Evolutionary conservation across 92 coral and sea anemone genomes (phyloP), one percentile per base, ranked within the genome.

Genomic region (Phymanthus crucifer): DNA sequence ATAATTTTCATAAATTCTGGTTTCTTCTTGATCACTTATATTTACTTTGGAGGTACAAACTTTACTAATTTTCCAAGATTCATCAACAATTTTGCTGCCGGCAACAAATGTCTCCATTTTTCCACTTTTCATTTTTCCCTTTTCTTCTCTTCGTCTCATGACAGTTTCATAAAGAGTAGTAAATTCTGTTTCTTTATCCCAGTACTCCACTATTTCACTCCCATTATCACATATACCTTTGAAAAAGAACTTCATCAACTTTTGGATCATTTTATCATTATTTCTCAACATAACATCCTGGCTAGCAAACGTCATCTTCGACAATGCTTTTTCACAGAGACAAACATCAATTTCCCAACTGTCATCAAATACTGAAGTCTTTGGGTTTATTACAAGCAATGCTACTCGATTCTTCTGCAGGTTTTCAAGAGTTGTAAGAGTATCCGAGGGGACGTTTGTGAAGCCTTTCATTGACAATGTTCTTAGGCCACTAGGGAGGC

Each of bases 161-260:
- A 96, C 89, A 10, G 94, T 76, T 87, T 89, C 91, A 46, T 89
- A 96, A 52, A 96, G 90, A 29, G 67, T 66, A 64, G 80, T 90
- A 90, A 89, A 93, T 21, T 90, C 86, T 27, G 48, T 77, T 32
- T 73, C 32, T 18, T 38, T 29, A 47, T 9, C 29, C 31, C 34
- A 38, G 17, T 24, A 36, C 4, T 29, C 26, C 84, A 46, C 10
- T 84, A 88, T 73, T 45, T 68, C 10, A 71, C 76, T 61, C 48
- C 88, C 48, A 81, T 88, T 27, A 48, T 38, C 5, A n/a, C 64
- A 36, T 45, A 23, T 19, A 57, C 50, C 12, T 31, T 73, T 54
- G 32, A 61, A 87, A 54, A 96, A 87, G 94, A 93, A 92, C 38
- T 65, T 50, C 94, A 96, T 87, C 32, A 96, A 17, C 1, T 74